Evolutionary conservation across 2,113 vertebrate genomes (phyloP).

Genomic region (Heterocephalus glaber): DNA sequence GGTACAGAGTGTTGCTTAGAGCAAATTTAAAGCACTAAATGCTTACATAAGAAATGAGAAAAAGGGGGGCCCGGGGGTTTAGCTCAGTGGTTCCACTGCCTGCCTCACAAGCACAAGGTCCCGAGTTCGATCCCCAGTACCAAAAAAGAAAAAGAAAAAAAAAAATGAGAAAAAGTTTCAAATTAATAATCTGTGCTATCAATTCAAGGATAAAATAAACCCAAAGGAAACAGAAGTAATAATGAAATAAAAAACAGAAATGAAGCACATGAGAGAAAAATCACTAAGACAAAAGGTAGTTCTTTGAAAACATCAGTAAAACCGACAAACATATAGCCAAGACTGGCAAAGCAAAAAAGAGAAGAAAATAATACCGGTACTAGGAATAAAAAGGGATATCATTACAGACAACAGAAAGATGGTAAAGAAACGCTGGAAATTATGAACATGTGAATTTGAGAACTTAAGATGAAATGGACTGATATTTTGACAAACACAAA

Average conservation of each 20-base stretch:
- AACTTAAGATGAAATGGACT: neutral
- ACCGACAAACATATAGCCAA: neutral
- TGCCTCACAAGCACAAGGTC: too few species aligned
- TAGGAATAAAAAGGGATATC: neutral
- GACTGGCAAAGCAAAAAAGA: neutral
- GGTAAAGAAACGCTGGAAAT: neutral
- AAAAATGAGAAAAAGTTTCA: neutral
- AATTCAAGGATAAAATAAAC: neutral
- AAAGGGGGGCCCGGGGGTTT: too few species aligned
- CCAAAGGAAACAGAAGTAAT: neutral
- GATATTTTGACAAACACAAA: neutral
- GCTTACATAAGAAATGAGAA: neutral
- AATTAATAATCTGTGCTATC: neutral
- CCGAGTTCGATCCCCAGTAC: too few species aligned
- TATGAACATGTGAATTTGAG: neutral
- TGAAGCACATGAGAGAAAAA: neutral
- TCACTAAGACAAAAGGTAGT: neutral
- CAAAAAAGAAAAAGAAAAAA: too few species aligned
- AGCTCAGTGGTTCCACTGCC: too few species aligned
- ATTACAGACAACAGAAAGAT: neutral
- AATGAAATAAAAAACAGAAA: neutral
- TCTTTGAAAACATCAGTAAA: neutral
- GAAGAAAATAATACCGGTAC: neutral
- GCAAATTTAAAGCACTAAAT: neutral
- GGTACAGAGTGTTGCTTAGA: neutral